phyloP scores from a whole-genome alignment of 2,888 invertebrate genomes.

The Amiota communis region DNA sequence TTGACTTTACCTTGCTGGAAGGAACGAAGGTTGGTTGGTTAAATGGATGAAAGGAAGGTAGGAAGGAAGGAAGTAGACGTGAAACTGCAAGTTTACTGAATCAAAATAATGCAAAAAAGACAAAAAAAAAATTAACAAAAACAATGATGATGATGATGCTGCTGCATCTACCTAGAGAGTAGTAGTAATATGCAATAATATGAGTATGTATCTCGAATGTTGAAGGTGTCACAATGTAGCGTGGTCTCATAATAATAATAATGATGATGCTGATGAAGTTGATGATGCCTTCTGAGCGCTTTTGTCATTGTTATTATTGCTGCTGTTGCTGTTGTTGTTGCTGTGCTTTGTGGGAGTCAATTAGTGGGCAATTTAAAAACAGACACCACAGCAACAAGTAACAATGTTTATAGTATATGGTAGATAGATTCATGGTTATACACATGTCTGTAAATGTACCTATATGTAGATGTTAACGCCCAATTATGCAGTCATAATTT shows the following conservation, averaged over 20 bases:
- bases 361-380: constrained; percentile 57
- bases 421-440: no score
- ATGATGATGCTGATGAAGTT: not conserved
- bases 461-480: constrained; percentile 45
- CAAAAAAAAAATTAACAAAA: constrained; percentile 10
- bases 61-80: constrained; percentile 56
- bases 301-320: not conserved
- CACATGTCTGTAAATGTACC: no score
- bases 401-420: not conserved
- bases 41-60: no score
- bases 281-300: not conserved
- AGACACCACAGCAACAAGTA: constrained; percentile 27
- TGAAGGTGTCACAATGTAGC: constrained; percentile 12
- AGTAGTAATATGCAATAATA: no score
- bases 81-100: constrained; percentile 47
- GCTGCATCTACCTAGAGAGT: no score
- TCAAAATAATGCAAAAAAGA: constrained; percentile 6
- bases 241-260: not conserved
- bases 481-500: constrained; percentile 69
- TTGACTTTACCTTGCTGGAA: not conserved
- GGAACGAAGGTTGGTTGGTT: constrained; percentile 17
- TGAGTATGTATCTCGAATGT: not conserved
- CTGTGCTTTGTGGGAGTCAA: constrained; percentile 58
- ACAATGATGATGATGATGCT: not conserved
- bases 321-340: constrained; percentile 31